A percentile compares a stretch with the other conserved stretches of the same genome.
phyloP scores from a whole-genome alignment of 1,140 invertebrate genomes.

The Achatina immaculata region DNA sequence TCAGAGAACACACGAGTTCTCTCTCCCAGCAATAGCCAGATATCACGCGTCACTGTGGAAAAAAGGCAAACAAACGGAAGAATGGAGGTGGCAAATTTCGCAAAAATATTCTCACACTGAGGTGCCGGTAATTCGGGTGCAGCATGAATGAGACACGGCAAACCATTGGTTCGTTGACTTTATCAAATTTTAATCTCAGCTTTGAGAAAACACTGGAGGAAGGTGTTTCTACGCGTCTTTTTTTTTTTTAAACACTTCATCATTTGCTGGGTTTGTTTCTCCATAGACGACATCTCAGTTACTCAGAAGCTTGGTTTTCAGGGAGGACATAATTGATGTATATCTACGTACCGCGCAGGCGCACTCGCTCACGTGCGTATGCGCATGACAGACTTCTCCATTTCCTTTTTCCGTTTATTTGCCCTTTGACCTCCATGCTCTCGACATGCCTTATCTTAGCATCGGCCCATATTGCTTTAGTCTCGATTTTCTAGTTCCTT shows the following conservation, averaged over 20 bases:
- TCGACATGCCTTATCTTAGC: conserved; percentile 5
- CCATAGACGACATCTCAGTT: background rate
- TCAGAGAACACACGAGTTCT: background rate
- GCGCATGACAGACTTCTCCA: background rate
- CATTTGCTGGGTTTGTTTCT: background rate
- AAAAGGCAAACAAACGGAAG: background rate
- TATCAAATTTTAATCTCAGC: background rate
- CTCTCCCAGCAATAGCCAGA: background rate
- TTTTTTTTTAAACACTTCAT: no score
- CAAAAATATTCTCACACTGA: background rate
- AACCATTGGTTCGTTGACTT: background rate
- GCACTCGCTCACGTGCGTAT: background rate
- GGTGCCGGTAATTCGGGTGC: background rate
- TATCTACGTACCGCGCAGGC: background rate
- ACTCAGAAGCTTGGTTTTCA: no score
- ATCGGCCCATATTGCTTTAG: background rate
- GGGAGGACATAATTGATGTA: background rate
- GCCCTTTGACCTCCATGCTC: background rate
- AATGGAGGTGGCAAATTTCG: no score
- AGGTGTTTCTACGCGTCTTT: background rate
- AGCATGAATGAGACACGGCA: background rate
- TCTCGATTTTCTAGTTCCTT: background rate
- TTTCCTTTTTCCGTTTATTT: background rate
- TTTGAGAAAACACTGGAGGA: background rate
- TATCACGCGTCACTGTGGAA: background rate